Base-by-base conservation (phyloP, 30 jellyfish, hydroid and myxozoan species). In the Aurelia aurita complex sp. Pacific region DNA sequence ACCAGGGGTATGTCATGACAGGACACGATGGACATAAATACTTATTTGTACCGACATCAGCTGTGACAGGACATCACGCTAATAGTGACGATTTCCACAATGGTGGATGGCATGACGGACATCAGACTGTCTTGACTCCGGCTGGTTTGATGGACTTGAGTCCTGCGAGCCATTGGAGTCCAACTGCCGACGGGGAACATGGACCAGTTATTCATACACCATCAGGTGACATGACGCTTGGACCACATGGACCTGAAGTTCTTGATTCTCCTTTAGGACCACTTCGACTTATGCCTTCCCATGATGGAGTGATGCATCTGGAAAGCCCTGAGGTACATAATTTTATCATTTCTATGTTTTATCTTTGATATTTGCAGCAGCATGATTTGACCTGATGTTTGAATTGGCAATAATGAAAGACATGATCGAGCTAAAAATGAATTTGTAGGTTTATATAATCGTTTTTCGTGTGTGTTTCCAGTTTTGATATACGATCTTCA, bases 211-310 rank as follows among this genome's bases (percentile, higher is more conserved):
- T 91, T 16, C 92, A 76, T 73, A 91, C 98, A 35, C 98, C 98
- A 35, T 70, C 94, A 1, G 98, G 98, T 53, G 96, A 76, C 71
- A 91, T 91, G 98, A 73, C 87, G 38, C 79, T 91, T 32, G 94
- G 92, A 1, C 96, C 94, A 12, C 92, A 72, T 65, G 97, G 97
- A 6, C 90, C 90, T 67, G 94, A 91, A 67, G 86, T 86, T 52
- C 85, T 82, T 80, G 91, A 91, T 85, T 91, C 98, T 77, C 98
- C 96, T 87, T 83, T 79, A 91, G 98, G 98, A 55, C 96, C 95
- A 11, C 81, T 91, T 38, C 94, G 76, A 6, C 96, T 91, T 23
- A 60, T 91, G 67, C 96, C 96, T 32, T 91, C 98, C 5, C 98
- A 91, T 53, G 98, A 91, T 57, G 98, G 98, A 35, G 96, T 89